Evolutionary conservation across 1,140 invertebrate species (phyloP).

Genomic region (Plutomurus gul): DNA sequence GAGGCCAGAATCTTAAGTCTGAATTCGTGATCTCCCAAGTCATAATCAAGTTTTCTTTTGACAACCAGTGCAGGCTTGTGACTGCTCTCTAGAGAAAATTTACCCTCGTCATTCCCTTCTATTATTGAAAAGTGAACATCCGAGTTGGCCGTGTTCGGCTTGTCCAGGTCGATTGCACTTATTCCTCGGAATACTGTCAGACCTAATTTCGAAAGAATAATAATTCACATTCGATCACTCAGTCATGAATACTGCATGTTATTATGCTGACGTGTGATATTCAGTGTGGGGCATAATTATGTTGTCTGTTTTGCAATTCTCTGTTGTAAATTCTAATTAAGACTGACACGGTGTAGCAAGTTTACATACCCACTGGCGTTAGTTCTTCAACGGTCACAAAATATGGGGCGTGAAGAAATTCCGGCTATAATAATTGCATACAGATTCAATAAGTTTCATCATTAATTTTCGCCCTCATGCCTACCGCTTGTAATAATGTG

Average conservation of each 20-base stretch:
- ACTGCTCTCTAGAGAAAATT: slow-evolving; percentile 74
- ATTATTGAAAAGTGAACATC: slow-evolving; percentile 82
- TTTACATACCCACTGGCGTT: slow-evolving; percentile 70
- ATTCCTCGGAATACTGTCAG: slow-evolving; percentile 80
- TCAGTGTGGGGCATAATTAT: too few species aligned
- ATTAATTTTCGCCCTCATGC: too few species aligned
- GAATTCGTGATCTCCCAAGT: slow-evolving; percentile 76
- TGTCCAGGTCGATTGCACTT: slow-evolving; percentile 69
- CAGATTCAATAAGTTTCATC: neutral
- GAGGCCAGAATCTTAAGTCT: slow-evolving; percentile 74
- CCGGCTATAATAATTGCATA: slow-evolving; percentile 15
- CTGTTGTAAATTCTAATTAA: neutral
- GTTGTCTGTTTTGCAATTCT: neutral
- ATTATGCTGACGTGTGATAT: too few species aligned
- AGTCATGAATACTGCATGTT: neutral
- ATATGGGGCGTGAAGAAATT: slow-evolving; percentile 75
- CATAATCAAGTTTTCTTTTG: slow-evolving; percentile 75
- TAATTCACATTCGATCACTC: neutral
- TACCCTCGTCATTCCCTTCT: slow-evolving; percentile 73
- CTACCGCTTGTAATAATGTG: too few species aligned
- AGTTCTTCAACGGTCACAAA: slow-evolving; percentile 76
- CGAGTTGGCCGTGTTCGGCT: slow-evolving; percentile 79
- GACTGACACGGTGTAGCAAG: slow-evolving; percentile 18
- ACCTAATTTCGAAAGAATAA: slow-evolving; percentile 60
- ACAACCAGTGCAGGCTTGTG: slow-evolving; percentile 75